These are phyloP conservation scores for Dufourea novaeangliae DNA, from an alignment of 1,140 invertebrate genomes.

Conservation along the genomic window DNA sequence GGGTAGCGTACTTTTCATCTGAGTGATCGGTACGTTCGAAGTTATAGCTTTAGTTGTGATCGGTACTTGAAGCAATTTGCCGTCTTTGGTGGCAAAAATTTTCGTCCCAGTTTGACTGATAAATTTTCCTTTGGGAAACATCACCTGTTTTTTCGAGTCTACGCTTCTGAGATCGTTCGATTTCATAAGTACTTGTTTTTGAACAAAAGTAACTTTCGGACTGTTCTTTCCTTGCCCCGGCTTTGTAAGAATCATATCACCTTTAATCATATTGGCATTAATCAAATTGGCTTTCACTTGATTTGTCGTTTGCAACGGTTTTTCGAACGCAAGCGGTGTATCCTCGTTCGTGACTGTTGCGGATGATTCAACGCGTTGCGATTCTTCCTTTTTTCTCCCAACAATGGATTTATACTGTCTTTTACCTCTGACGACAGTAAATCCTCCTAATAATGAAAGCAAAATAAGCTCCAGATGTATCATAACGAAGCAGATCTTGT, in stretches of 20 bases:
- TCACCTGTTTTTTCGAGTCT: slow-evolving; percentile 68
- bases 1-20: slow-evolving; percentile 40
- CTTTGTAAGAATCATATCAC: slow-evolving; percentile 79
- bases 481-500: background rate
- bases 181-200: slow-evolving; percentile 76
- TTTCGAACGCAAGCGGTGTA: slow-evolving; percentile 52
- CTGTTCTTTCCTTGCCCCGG: slow-evolving; percentile 74
- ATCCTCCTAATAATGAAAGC: slow-evolving; percentile 44
- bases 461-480: background rate
- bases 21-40: slow-evolving; percentile 17
- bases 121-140: slow-evolving; percentile 72
- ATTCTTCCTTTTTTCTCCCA: slow-evolving; percentile 74
- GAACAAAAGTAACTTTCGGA: slow-evolving; percentile 75
- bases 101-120: slow-evolving; percentile 67
- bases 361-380: slow-evolving; percentile 35
- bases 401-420: slow-evolving; percentile 69
- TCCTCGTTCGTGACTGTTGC: slow-evolving; percentile 48
- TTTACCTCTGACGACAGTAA: slow-evolving; percentile 57
- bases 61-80: slow-evolving; percentile 64
- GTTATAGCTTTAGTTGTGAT: slow-evolving; percentile 53
- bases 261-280: slow-evolving; percentile 79
- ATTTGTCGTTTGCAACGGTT: slow-evolving; percentile 76
- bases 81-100: slow-evolving; percentile 66
- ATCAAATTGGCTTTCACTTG: slow-evolving; percentile 79
- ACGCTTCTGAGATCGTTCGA: slow-evolving; percentile 72